Base-by-base conservation (phyloP, 2,113 vertebrate species). In the Tragelaphus imberbis region DNA sequence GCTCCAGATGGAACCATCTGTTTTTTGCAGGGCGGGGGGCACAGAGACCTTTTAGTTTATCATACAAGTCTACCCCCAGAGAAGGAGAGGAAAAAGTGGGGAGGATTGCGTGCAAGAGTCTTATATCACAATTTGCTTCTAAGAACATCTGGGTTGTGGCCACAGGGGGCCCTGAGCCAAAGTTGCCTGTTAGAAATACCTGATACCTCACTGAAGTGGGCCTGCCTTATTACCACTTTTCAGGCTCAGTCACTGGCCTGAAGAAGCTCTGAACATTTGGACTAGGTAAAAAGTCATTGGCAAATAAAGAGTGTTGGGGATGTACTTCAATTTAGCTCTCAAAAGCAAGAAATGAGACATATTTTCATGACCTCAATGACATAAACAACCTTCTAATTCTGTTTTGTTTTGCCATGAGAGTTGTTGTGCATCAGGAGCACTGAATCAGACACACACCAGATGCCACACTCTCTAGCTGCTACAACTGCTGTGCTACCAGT, bases 401-500 rank as follows among this genome's bases (percentile, higher is more conserved):
- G 5, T 10, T 71, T 10, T 71, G 65, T 59, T 33, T 8, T 68
- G 30, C 9, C 27, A 47, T 40, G 33, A 13, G 36, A 7, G 10
- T 27, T 55, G 11, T 4, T 12, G 4, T 44, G 14, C 12, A 17
- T 16, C 14, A 79, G 47, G 8, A 61, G 3, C 25, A 8, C 7
- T 12, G 28, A 0, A 30, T 12, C 13, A 61, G 2, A 86, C 3
- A 56, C 1, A 1, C 28, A 44, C 8, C 19, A 17, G 11, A 36
- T 49, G 28, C 5, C 21, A 59, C 11, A 27, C 0, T n/a, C n/a
- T 15, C 2, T 40, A 16, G 23, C 17, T 44, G 2, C 7, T 44
- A 58, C 10, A 7, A 14, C 4, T 36, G 7, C 40, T 56, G 9
- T 13, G 25, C 4, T 25, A 6, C 7, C 25, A 89, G 53, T 13